Percentiles rank a stretch among this genome's conserved stretches.
Evolutionary conservation across 1,140 invertebrate species (phyloP).

Genomic region (Trissolcus basalis): DNA sequence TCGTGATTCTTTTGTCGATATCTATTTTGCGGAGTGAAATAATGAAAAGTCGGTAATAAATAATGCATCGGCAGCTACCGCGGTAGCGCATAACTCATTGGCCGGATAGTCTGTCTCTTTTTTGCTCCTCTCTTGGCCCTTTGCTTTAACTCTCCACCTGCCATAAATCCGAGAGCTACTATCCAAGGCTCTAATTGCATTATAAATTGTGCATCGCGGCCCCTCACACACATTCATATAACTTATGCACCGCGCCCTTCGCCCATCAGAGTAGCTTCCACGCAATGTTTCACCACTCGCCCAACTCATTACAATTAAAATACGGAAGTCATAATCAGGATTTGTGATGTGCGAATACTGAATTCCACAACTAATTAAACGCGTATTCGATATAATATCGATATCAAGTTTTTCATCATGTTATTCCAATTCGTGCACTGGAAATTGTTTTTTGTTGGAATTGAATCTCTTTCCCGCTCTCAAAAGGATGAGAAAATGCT

Average conservation of each 20-base stretch:
- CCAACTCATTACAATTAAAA: conserved; percentile 55
- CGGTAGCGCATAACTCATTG: conserved; percentile 74
- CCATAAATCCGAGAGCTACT: conserved; percentile 75
- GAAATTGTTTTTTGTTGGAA: too few relatives aligned
- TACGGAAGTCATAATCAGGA: conserved; percentile 52
- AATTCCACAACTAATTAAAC: conserved; percentile 44
- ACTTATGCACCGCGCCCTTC: conserved; percentile 52
- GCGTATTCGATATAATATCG: too few relatives aligned
- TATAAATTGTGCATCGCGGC: conserved; percentile 74
- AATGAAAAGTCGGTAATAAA: conserved; percentile 75
- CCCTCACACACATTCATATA: conserved; percentile 65
- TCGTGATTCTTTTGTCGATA: conserved; percentile 23
- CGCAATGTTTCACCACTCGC: conserved; percentile 49
- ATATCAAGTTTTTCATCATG: too few relatives aligned
- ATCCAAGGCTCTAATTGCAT: conserved; percentile 75
- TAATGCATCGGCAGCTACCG: conserved; percentile 75
- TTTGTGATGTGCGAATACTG: conserved; percentile 47
- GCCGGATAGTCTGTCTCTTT: conserved; percentile 59
- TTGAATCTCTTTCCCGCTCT: too few relatives aligned
- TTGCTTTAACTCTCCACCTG: conserved; percentile 67
- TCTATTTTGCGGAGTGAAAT: conserved; percentile 65
- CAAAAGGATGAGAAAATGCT: too few relatives aligned
- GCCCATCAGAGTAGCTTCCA: conserved; percentile 41
- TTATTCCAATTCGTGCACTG: too few relatives aligned
- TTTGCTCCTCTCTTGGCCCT: conserved; percentile 31